Evolutionary conservation across 1,140 invertebrate genomes (phyloP).

Genomic region (Euura saliciscinereae): DNA sequence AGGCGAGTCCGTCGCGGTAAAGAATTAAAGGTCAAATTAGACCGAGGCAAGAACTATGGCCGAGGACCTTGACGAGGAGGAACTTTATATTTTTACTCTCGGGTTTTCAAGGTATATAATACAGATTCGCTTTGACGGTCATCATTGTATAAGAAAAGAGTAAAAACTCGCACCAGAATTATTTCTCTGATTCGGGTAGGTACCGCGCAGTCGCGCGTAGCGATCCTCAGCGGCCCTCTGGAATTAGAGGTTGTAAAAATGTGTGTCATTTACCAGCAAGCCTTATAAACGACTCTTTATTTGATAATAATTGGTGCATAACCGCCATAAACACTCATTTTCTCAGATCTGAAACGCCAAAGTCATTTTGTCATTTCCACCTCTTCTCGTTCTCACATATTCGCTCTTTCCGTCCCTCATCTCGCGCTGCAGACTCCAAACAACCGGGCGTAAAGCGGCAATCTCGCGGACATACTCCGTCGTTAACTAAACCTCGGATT

Average conservation of each 20-base stretch:
- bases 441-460: background rate
- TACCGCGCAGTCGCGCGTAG: background rate
- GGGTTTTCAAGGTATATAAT: background rate
- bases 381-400: constrained; percentile 15
- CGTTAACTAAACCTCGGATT: background rate
- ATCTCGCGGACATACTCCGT: background rate
- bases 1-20: background rate
- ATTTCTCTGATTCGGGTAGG: background rate
- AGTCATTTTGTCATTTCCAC: constrained; percentile 33
- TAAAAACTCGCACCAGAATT: background rate
- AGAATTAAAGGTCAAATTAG: constrained; percentile 7
- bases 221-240: constrained; percentile 7
- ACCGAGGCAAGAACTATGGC: background rate
- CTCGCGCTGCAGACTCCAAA: background rate
- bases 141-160: background rate
- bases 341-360: constrained; percentile 35
- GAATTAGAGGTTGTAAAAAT: constrained; percentile 40
- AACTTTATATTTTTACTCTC: background rate
- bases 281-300: constrained; percentile 50
- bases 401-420: background rate
- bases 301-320: constrained; percentile 53
- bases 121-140: background rate
- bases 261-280: constrained; percentile 41
- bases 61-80: constrained; percentile 3
- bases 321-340: constrained; percentile 43